phyloP scores from a whole-genome alignment of 2,888 invertebrate species.

The Polyploca ridens region DNA sequence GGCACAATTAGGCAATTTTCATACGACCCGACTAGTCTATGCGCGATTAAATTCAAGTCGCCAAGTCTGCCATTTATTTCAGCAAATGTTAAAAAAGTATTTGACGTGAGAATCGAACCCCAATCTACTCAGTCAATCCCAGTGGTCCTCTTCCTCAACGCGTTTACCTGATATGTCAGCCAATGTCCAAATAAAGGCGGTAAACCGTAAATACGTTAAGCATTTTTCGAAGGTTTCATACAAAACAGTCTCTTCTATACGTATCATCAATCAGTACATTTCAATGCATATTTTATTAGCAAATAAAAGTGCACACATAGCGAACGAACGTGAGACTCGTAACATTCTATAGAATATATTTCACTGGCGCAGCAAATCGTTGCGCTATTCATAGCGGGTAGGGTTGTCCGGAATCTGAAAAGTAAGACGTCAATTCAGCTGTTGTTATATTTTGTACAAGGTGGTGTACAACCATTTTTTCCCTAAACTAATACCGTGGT shows the following conservation, averaged over 20 bases:
- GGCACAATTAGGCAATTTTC: too few species aligned
- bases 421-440: background rate
- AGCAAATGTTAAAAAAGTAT: too few species aligned
- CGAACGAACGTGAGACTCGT: conserved; percentile 32
- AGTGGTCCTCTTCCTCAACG: background rate
- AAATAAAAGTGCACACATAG: conserved; percentile 47
- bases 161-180: background rate
- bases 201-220: background rate
- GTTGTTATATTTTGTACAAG: background rate
- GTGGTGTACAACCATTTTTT: too few species aligned
- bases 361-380: conserved; percentile 51
- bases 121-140: background rate
- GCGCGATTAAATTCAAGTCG: too few species aligned
- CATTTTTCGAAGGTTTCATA: background rate
- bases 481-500: background rate
- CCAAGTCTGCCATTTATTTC: too few species aligned
- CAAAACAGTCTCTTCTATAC: background rate
- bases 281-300: conserved; percentile 24
- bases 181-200: background rate
- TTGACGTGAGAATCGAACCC: background rate
- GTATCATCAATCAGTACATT: conserved; percentile 8
- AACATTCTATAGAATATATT: conserved; percentile 45
- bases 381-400: conserved; percentile 44
- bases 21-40: too few species aligned
- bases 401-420: background rate